Conservation (phyloP, 2,888 invertebrate species). For the Stratiomys singularior region DNA sequence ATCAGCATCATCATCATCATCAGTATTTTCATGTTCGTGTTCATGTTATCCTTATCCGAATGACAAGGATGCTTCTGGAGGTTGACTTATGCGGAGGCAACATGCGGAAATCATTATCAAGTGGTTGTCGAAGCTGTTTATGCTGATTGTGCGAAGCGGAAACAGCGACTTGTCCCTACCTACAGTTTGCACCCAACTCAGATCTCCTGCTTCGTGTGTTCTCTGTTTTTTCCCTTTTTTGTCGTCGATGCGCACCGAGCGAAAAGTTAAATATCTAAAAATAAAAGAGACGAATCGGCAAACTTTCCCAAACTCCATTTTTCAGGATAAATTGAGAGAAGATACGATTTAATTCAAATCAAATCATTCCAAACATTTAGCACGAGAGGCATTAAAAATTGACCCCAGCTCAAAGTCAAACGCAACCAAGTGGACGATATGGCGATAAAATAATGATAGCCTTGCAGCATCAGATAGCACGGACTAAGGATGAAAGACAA, state of each 20-base stretch:
- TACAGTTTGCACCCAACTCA: neutral
- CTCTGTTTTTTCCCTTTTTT: too few relatives aligned
- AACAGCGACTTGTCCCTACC: constrained; percentile 6
- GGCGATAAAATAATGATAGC: constrained; percentile 43
- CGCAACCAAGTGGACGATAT: constrained; percentile 35
- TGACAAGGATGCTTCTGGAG: constrained; percentile 43
- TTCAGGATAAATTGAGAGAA: constrained; percentile 11
- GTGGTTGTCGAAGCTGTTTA: constrained; percentile 51
- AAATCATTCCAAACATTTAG: constrained; percentile 50
- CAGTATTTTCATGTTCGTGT: constrained; percentile 24
- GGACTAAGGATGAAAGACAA: too few relatives aligned
- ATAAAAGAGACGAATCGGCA: constrained; percentile 4
- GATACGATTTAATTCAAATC: constrained; percentile 50
- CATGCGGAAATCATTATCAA: constrained; percentile 52
- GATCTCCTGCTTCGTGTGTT: neutral
- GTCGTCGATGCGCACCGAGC: neutral
- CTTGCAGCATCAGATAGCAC: constrained; percentile 1
- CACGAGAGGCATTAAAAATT: constrained; percentile 41
- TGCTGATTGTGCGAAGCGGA: constrained; percentile 48
- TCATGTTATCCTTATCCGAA: constrained; percentile 43
- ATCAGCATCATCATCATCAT: constrained; percentile 32
- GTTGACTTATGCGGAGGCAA: constrained; percentile 49
- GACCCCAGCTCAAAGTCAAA: neutral
- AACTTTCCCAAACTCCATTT: neutral
- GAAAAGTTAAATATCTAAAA: constrained; percentile 47